Evolutionary conservation across 2,113 vertebrate genomes (phyloP), one percentile per base, ranked within the genome.

Genomic region (Colistium nudipinnis): DNA sequence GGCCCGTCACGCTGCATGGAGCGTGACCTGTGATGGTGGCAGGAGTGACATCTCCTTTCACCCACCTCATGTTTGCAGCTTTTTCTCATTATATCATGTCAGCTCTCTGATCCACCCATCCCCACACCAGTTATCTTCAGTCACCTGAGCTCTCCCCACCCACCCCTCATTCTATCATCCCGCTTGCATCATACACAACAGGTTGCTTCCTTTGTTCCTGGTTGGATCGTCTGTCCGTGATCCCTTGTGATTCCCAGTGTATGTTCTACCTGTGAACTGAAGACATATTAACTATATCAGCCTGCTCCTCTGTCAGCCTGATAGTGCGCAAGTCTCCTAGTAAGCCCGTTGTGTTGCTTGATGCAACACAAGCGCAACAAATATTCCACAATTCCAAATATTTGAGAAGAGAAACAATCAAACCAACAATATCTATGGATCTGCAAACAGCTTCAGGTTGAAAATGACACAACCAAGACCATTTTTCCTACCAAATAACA

Each of bases 171-270:
- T n/a, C 27, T 4, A 52, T 30, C 9, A 31, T 51, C 48, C 27
- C 24, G 25, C 49, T 52, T 10, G 25, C 14, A 30, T 5, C 27
- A 53, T n/a, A 12, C n/a, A 28, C 17, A 30, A 17, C 17, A 27
- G 48, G 48, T 51, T 25, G 47, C 45, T 48, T 25, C 20, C 45
- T 48, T 48, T 48, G 45, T 48, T 48, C 45, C 45, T 13, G 12
- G 45, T 13, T 22, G 19, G 45, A 48, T 48, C 45, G 17, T 24
- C 20, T 25, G 20, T 48, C 45, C 20, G 10, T 13, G 20, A 17
- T 11, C 16, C 16, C 3, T 17, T 41, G 17, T 41, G 17, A 12
- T 13, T 19, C 27, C 17, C 27, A n/a, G 16, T 5, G 2, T 53
- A 31, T 53, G 17, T 52, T 4, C 49, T 12, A 13, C 45, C 20